phyloP scores from a whole-genome alignment of 1,140 invertebrate genomes.

The Hylyphantes graminicola region DNA sequence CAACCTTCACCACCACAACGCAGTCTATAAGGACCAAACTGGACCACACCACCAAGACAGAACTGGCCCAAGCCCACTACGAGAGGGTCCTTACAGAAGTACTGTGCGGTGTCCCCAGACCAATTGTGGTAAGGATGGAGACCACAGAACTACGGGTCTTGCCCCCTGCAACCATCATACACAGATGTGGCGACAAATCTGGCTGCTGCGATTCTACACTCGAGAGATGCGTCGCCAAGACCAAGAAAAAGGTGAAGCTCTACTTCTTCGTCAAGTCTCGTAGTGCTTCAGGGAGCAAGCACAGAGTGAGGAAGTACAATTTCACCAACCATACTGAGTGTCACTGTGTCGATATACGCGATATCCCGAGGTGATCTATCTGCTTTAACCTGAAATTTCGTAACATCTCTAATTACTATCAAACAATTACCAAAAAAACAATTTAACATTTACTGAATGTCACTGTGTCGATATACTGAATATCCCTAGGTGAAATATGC shows the following conservation, averaged over 20 bases:
- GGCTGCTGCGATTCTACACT: conserved; percentile 9
- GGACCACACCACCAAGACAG: conserved; percentile 7
- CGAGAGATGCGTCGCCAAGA: conserved; percentile 25
- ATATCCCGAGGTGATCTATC: background rate
- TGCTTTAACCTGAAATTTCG: background rate
- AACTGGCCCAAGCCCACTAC: conserved; percentile 22
- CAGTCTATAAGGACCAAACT: background rate
- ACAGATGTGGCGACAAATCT: conserved; percentile 21
- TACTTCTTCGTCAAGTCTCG: conserved; percentile 20
- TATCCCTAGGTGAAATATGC: too few species aligned
- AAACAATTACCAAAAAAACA: background rate
- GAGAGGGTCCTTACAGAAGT: background rate
- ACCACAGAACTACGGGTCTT: background rate
- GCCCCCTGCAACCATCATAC: conserved; percentile 23
- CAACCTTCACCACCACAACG: too few species aligned
- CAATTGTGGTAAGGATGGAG: background rate
- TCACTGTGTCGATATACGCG: conserved; percentile 8
- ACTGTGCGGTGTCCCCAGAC: background rate
- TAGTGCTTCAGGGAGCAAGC: background rate
- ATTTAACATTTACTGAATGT: conserved; percentile 7
- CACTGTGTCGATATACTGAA: background rate
- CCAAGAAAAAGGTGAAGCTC: conserved; percentile 2
- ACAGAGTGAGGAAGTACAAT: background rate
- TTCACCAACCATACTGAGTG: conserved; percentile 34
- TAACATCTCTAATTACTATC: background rate